Base-by-base conservation (phyloP, 2,888 invertebrate species). In the Tetramorium bicarinatum region DNA sequence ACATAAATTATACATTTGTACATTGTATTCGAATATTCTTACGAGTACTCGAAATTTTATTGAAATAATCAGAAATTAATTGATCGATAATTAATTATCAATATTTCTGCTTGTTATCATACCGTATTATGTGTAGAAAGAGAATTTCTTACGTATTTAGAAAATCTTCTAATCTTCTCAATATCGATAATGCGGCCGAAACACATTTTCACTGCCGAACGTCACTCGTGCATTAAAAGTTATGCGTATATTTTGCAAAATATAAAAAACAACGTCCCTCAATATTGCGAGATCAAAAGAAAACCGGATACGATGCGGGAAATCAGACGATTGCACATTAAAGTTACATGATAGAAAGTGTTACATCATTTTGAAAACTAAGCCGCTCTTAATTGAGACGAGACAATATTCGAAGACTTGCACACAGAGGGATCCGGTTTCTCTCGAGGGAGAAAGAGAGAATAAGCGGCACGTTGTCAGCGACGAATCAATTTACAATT, bases 401-500 rank as follows among this genome's bases (percentile, higher is more conserved):
- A 69, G 34, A 38, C 62, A 49, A 75, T 64, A 62, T 49, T 52
- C 38, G n/a, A 52, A 76, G 25, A 52, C 25, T 25, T 25, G n/a
- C 34, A 47, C 21, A n/a, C 15, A 38, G 13, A 4, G 25, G 13
- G 7, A 64, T 41, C 8, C 9, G 18, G 49, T 56, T 77, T 54
- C 15, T 34, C 15, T 13, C 13, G 38, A 54, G 41, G 21, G 11
- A 41, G 6, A 21, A 29, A 56, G 44, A 66, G 8, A 21, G 9
- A 71, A 41, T 34, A 3, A 15, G 11, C 25, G 56, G 44, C 15
- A 18, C 8, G 13, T 67, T n/a, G 8, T 54, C n/a, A n/a, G 41
- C 25, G n/a, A 21, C 9, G 18, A 72, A 80, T 80, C 18, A 59
- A 71, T 80, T 72, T 79, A 79, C 44, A 56, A 80, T 47, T 77